phyloP scores from a whole-genome alignment of 2,888 invertebrate genomes.

The Caradrina clavipalpis region DNA sequence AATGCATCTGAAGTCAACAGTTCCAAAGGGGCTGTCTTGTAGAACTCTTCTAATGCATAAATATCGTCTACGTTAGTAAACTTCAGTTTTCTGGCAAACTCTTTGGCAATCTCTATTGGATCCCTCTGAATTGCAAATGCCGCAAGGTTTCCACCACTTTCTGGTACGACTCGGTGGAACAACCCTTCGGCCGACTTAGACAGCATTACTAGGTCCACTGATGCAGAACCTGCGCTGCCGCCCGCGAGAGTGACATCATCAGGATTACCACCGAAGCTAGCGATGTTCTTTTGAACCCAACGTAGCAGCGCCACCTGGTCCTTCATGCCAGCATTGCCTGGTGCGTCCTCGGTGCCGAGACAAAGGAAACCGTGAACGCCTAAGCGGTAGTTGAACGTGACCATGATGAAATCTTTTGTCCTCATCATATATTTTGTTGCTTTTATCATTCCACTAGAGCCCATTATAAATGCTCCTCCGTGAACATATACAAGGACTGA shows the following conservation, averaged over 20 bases:
- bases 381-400: constrained; percentile 70
- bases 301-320: constrained; percentile 71
- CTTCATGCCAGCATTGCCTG: constrained; percentile 76
- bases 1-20: constrained; percentile 57
- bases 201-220: constrained; percentile 68
- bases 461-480: constrained; percentile 67
- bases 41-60: constrained; percentile 73
- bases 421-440: constrained; percentile 50
- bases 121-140: constrained; percentile 68
- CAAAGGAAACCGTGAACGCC: constrained; percentile 69
- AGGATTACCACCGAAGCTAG: constrained; percentile 73
- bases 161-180: constrained; percentile 71
- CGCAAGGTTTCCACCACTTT: constrained; percentile 69
- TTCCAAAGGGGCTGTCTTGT: constrained; percentile 67
- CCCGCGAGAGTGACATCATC: constrained; percentile 72
- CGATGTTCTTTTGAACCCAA: constrained; percentile 74
- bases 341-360: constrained; percentile 67
- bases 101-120: constrained; percentile 71
- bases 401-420: constrained; percentile 61
- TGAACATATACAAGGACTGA: constrained; percentile 70
- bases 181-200: constrained; percentile 69
- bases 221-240: constrained; percentile 68
- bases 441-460: constrained; percentile 44
- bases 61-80: constrained; percentile 69
- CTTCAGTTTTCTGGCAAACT: constrained; percentile 63